Evolutionary conservation across 2,113 vertebrate species (phyloP).

Genomic region (Callithrix jacchus): DNA sequence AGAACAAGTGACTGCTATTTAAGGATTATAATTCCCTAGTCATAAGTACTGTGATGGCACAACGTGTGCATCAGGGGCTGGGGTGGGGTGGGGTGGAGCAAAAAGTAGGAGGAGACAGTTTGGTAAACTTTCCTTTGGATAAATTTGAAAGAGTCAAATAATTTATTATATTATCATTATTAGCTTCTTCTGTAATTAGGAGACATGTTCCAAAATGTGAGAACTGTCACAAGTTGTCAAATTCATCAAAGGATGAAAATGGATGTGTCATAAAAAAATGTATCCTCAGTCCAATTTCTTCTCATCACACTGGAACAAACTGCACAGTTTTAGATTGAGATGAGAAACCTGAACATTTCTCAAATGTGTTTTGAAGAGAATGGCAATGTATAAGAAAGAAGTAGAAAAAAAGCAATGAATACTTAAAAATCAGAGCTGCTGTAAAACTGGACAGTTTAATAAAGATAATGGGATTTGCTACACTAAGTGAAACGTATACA

Average conservation of each 20-base stretch:
- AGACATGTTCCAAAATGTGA: conserved; percentile 48
- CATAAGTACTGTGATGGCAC: neutral
- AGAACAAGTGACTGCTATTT: conserved; percentile 19
- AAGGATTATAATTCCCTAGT: neutral
- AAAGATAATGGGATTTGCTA: neutral
- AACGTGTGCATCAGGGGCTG: neutral
- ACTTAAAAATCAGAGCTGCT: neutral
- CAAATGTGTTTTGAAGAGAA: conserved; percentile 22
- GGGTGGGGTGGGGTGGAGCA: too few species aligned
- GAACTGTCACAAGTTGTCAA: conserved; percentile 33
- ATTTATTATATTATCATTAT: conserved; percentile 28
- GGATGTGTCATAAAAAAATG: conserved; percentile 42
- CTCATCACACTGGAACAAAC: conserved; percentile 3
- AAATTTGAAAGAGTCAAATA: neutral
- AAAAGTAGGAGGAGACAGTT: neutral
- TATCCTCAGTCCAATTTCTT: conserved; percentile 33
- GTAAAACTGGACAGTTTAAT: conserved; percentile 18
- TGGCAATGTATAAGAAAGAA: neutral
- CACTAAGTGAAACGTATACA: neutral
- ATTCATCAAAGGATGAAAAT: conserved; percentile 57
- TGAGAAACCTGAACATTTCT: conserved; percentile 22
- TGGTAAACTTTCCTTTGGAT: conserved; percentile 26
- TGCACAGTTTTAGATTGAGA: neutral
- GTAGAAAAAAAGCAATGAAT: neutral
- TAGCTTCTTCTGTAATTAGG: conserved; percentile 42